Base-by-base conservation (phyloP, 2,888 invertebrate genomes). In the Embidobia sp. region DNA sequence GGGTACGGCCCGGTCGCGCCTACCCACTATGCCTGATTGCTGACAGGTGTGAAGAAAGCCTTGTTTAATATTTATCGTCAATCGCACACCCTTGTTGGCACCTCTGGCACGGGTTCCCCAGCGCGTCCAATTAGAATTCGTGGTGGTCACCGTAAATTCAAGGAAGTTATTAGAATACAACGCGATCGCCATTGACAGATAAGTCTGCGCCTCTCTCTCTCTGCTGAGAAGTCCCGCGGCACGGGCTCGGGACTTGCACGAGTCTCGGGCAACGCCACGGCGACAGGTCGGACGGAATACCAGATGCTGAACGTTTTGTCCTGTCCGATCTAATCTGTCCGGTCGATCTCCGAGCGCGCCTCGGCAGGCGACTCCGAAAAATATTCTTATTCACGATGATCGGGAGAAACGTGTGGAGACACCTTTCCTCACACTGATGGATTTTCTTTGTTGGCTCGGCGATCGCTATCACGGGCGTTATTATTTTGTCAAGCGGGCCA, bases 11-110 rank as follows among this genome's bases (percentile, higher is more conserved):
- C 59, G 40, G 64, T 26, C 29, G 66, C 77, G 51, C 48, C 66
- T 33, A 46, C 51, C 15, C 77, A 64, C 57, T 59, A 42, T 31
- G 57, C 35, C 46, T 66, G 75, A 55, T 64, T 75, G 80, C 55
- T 77, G 79, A 79, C 83, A 83, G 83, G 83, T 86, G 83, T 82
- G 85, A 84, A 85, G 82, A 55, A 49, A 53, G 55, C 40, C 61
- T 84, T 82, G 86, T 88, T 89, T 87, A 89, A 88, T 89, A 89
- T 89, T 89, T 88, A 89, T 83, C 80, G 78, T 85, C 82, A 81
- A 86, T 85, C 84, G 83, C 80, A 78, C 61, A 44, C 73, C 57
- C 73, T 77, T 74, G 79, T 82, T 82, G 78, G 67, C 81, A 79
- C 78, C 70, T 77, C 51, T 46, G 11, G 46, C 59, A 53, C 63